Percentiles rank a stretch among this genome's conserved stretches.
Conservation (phyloP, 2,797 vertebrate species). For the Sparidentex hasta region DNA sequence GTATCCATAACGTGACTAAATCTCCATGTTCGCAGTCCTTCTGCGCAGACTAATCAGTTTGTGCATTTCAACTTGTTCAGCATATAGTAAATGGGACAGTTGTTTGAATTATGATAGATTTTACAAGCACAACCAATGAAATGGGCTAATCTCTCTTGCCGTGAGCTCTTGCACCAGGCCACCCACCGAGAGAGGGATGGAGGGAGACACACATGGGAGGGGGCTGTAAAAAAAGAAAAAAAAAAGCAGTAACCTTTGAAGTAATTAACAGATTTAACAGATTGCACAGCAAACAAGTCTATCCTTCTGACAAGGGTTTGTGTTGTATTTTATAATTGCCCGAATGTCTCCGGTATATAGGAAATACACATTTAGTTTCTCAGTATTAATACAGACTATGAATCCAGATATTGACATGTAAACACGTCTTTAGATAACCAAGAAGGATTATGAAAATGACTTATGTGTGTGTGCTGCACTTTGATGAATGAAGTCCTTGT, state of each 20-base stretch:
- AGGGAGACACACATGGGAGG: slow-evolving; percentile 31
- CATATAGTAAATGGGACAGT: background rate
- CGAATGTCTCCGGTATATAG: background rate
- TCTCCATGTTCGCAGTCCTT: slow-evolving; percentile 1
- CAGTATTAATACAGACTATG: background rate
- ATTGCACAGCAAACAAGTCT: slow-evolving; percentile 49
- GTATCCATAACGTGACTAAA: slow-evolving; percentile 13
- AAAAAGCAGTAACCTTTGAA: slow-evolving; percentile 65
- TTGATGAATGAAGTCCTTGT: slow-evolving; percentile 43
- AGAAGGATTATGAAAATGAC: slow-evolving; percentile 12
- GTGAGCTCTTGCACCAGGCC: slow-evolving; percentile 59
- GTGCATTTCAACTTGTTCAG: slow-evolving; percentile 7
- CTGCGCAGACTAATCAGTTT: background rate
- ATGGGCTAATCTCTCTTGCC: slow-evolving; percentile 40
- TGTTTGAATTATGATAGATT: slow-evolving; percentile 38
- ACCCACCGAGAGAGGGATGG: slow-evolving; percentile 66
- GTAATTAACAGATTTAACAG: slow-evolving; percentile 70
- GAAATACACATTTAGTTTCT: background rate
- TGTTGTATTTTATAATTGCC: background rate
- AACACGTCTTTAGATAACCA: slow-evolving; percentile 7
- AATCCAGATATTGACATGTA: slow-evolving; percentile 7
- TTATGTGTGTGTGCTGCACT: slow-evolving; percentile 10
- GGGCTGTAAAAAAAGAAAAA: slow-evolving; percentile 46
- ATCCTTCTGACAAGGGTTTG: background rate
- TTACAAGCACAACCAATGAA: slow-evolving; percentile 38